A percentile compares a stretch with the other conserved stretches of the same genome.
phyloP scores from a whole-genome alignment of 1,140 invertebrate species.

The Medauroidea extradentata region DNA sequence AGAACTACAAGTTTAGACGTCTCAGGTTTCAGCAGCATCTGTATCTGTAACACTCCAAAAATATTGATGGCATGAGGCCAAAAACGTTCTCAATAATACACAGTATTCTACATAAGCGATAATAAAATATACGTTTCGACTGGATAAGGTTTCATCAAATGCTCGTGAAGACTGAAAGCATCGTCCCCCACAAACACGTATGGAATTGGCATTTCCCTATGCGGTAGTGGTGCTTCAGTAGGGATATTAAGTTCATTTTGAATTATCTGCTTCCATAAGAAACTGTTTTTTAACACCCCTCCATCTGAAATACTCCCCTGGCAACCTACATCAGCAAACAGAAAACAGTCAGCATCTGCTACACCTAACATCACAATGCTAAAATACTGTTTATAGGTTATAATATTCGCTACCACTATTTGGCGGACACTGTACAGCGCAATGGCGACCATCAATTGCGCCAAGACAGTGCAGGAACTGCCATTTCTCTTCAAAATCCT shows the following conservation, averaged over 20 bases:
- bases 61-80: conserved; percentile 13
- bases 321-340: conserved; percentile 35
- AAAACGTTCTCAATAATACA: conserved; percentile 25
- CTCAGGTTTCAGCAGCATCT: conserved; percentile 12
- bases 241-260: conserved; percentile 26
- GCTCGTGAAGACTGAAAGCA: conserved; percentile 33
- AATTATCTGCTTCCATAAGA: conserved; percentile 1
- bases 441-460: conserved; percentile 15
- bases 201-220: conserved; percentile 22
- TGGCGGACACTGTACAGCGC: conserved; percentile 16
- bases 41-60: conserved; percentile 20
- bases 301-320: conserved; percentile 35
- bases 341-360: conserved; percentile 38
- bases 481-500: conserved; percentile 21
- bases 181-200: conserved; percentile 37
- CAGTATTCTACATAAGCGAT: conserved; percentile 25
- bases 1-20: conserved; percentile 2
- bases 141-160: conserved; percentile 36
- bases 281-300: conserved; percentile 24
- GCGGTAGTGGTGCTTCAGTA: conserved; percentile 21
- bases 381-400: conserved; percentile 38
- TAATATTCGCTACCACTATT: conserved; percentile 33
- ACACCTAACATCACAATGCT: conserved; percentile 36
- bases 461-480: conserved; percentile 21
- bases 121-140: conserved; percentile 29